Evolutionary conservation across 2,113 vertebrate species (phyloP).

Genomic region (Meriones unguiculatus): DNA sequence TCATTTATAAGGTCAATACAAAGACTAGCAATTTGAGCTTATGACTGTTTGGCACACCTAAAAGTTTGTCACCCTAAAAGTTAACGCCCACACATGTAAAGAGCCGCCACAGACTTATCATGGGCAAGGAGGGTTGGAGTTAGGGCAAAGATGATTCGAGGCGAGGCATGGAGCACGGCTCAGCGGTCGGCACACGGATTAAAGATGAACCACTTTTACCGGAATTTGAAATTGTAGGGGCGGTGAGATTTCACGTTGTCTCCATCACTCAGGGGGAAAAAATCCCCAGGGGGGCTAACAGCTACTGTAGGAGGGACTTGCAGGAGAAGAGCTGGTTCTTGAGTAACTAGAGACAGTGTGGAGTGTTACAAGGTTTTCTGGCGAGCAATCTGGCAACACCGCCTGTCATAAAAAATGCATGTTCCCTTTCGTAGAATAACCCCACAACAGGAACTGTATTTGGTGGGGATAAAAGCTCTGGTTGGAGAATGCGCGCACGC

Average conservation of each 20-base stretch:
- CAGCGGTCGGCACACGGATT: neutral
- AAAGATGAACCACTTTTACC: neutral
- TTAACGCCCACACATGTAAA: neutral
- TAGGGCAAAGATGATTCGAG: neutral
- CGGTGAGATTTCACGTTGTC: neutral
- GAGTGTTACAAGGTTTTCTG: neutral
- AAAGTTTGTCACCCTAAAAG: neutral
- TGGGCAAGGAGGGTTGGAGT: neutral
- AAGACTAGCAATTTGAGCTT: neutral
- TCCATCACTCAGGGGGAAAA: neutral
- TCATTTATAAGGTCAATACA: neutral
- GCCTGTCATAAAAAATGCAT: neutral
- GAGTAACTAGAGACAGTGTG: neutral
- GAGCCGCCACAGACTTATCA: neutral
- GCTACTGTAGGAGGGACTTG: neutral
- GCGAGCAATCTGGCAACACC: slow-evolving; percentile 1
- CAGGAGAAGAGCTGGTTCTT: neutral
- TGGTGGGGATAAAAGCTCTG: neutral
- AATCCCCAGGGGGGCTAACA: slow-evolving; percentile 28
- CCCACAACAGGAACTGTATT: neutral
- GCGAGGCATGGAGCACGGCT: rapidly evolving
- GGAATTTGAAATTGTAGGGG: neutral
- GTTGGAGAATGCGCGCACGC: neutral
- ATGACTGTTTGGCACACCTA: neutral
- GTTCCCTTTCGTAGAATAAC: neutral